Evolutionary conservation across 1,140 invertebrate species (phyloP).

Genomic region (Drosophila mauritiana): DNA sequence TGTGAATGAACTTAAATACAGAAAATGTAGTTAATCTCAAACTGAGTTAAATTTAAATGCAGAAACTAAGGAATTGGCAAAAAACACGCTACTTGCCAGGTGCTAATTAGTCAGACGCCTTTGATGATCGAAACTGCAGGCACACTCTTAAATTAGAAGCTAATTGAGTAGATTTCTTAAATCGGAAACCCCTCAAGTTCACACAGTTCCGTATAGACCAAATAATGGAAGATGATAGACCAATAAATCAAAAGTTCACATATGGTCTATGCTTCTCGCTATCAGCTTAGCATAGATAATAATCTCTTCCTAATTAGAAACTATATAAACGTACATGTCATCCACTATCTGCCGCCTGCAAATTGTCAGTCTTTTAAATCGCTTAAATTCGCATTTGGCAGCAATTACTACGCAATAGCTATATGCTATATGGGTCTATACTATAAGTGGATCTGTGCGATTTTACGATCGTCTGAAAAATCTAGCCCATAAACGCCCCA

Average conservation of each 20-base stretch:
- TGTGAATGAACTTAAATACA: constrained; percentile 15
- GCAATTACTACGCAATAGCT: constrained; percentile 35
- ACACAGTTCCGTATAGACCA: no score
- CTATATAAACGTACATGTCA: not conserved
- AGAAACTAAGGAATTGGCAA: not conserved
- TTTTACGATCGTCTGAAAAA: constrained; percentile 48
- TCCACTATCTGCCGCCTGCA: constrained; percentile 1
- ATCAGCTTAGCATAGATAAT: no score
- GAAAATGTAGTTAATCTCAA: not conserved
- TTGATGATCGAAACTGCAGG: not conserved
- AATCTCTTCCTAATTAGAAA: not conserved
- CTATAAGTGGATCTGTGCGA: constrained; percentile 24
- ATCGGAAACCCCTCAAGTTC: no score
- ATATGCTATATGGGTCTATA: not conserved
- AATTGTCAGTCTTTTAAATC: constrained; percentile 20
- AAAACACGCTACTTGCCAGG: constrained; percentile 1
- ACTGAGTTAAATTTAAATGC: not conserved
- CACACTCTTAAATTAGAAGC: constrained; percentile 16
- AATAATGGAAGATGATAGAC: no score
- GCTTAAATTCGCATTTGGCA: constrained; percentile 22
- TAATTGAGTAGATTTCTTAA: not conserved
- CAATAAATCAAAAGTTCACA: not conserved
- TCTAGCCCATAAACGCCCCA: constrained; percentile 32
- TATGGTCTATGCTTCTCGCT: no score
- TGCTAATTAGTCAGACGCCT: constrained; percentile 22